Evolutionary conservation across 2,888 invertebrate genomes (phyloP).

Genomic region (Acronicta alni): DNA sequence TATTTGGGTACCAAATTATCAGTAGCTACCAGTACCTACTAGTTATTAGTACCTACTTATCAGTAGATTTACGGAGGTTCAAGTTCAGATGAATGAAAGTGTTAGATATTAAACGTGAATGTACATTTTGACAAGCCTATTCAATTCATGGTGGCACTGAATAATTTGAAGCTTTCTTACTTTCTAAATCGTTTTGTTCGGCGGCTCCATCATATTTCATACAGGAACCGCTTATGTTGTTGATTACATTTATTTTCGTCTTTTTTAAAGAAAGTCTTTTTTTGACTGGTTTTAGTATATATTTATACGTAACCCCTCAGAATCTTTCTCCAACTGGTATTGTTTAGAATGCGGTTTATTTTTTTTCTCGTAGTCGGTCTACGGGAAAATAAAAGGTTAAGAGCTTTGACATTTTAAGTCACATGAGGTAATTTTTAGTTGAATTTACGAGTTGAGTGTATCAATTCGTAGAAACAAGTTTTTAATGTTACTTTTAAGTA

Average conservation of each 20-base stretch:
- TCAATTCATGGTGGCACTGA: conserved; percentile 21
- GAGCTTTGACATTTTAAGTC: too few species aligned
- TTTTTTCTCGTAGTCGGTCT: conserved; percentile 1
- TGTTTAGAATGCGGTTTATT: conserved; percentile 5
- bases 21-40: too few species aligned
- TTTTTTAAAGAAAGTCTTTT: conserved; percentile 20
- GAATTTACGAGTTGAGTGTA: too few species aligned
- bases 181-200: conserved; percentile 46
- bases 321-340: conserved; percentile 1
- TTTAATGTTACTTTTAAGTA: too few species aligned
- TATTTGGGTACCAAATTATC: too few species aligned
- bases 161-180: conserved; percentile 32
- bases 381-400: too few species aligned
- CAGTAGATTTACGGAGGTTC: conserved; percentile 7
- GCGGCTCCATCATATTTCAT: conserved; percentile 31
- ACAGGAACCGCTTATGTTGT: conserved; percentile 23
- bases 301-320: neutral
- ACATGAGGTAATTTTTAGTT: too few species aligned
- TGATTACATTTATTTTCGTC: conserved; percentile 33
- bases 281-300: neutral
- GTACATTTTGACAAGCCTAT: conserved; percentile 19
- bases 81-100: conserved; percentile 11
- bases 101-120: conserved; percentile 30
- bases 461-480: too few species aligned
- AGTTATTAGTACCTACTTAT: too few species aligned